Conservation (phyloP, 2,888 invertebrate genomes). For the Caenorhabditis sp. region DNA sequence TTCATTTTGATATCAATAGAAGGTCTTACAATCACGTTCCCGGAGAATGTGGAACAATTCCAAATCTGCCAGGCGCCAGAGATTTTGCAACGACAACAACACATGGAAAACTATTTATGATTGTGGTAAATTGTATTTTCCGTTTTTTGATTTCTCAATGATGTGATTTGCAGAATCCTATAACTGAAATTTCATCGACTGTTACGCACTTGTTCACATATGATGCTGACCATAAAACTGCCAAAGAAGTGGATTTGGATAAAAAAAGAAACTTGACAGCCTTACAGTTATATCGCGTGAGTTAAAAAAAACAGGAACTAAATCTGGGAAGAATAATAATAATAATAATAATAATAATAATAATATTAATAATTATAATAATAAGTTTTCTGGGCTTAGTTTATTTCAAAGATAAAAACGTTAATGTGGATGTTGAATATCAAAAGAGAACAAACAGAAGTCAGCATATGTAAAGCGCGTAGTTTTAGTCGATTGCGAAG, state of each 20-base stretch:
- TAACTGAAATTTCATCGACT: not conserved
- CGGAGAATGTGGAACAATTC: slow-evolving; percentile 57
- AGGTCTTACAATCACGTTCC: slow-evolving; percentile 60
- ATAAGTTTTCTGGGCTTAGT: no score
- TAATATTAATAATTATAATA: no score
- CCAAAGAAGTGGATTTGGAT: slow-evolving; percentile 15
- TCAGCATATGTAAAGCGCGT: no score
- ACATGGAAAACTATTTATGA: slow-evolving; percentile 3
- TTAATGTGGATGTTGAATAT: no score
- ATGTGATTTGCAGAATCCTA: slow-evolving; percentile 19
- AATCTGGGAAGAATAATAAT: no score
- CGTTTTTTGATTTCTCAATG: not conserved
- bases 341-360: no score
- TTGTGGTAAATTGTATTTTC: slow-evolving; percentile 9
- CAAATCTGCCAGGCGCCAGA: slow-evolving; percentile 28
- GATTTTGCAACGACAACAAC: slow-evolving; percentile 15
- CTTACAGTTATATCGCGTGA: not conserved
- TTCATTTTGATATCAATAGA: slow-evolving; percentile 62
- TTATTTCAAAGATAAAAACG: no score
- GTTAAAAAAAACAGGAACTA: not conserved
- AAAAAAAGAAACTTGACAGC: slow-evolving; percentile 11
- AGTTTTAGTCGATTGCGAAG: no score
- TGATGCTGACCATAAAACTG: slow-evolving; percentile 31
- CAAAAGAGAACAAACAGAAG: no score
- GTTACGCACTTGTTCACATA: slow-evolving; percentile 29